Percentiles rank a stretch among this genome's conserved stretches.
phyloP scores from a whole-genome alignment of 2,888 invertebrate genomes.

The Ophion ventricosus region DNA sequence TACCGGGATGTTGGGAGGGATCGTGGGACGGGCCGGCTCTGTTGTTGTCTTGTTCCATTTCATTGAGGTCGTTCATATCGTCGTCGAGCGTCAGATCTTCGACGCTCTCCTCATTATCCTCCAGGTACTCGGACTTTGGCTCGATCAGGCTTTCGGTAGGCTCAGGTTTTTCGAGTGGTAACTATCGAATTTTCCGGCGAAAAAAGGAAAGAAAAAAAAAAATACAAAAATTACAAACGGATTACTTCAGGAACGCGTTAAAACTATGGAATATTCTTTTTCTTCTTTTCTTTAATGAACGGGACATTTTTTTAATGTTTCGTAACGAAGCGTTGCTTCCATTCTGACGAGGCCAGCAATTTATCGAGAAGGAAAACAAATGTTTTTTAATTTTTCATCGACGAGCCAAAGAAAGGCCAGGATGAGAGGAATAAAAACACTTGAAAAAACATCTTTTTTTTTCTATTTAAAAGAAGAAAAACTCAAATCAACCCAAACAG shows the following conservation, averaged over 20 bases:
- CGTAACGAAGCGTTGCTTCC: neutral
- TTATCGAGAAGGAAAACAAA: neutral
- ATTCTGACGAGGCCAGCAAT: neutral
- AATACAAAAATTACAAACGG: slow-evolving; percentile 7
- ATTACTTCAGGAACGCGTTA: neutral
- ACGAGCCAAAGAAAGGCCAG: too few species aligned
- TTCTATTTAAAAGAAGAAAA: too few species aligned
- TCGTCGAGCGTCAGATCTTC: slow-evolving; percentile 94
- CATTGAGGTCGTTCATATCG: slow-evolving; percentile 88
- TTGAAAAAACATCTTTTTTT: too few species aligned
- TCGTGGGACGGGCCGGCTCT: slow-evolving; percentile 87
- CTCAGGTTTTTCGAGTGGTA: slow-evolving; percentile 85
- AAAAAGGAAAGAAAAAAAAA: neutral
- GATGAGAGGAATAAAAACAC: too few species aligned
- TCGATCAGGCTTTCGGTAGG: slow-evolving; percentile 86
- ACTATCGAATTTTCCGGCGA: slow-evolving; percentile 66
- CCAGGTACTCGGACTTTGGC: slow-evolving; percentile 90
- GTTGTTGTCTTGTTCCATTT: slow-evolving; percentile 89
- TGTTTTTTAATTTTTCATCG: neutral
- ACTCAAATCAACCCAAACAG: too few species aligned
- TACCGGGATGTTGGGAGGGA: slow-evolving; percentile 88
- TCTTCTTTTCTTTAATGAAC: neutral
- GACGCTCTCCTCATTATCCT: slow-evolving; percentile 90
- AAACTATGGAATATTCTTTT: slow-evolving; percentile 17
- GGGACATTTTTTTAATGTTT: too few species aligned